Percentiles rank a stretch among this genome's conserved stretches.
Evolutionary conservation across 2,888 invertebrate species (phyloP).

Genomic region (Melanargia galathea): DNA sequence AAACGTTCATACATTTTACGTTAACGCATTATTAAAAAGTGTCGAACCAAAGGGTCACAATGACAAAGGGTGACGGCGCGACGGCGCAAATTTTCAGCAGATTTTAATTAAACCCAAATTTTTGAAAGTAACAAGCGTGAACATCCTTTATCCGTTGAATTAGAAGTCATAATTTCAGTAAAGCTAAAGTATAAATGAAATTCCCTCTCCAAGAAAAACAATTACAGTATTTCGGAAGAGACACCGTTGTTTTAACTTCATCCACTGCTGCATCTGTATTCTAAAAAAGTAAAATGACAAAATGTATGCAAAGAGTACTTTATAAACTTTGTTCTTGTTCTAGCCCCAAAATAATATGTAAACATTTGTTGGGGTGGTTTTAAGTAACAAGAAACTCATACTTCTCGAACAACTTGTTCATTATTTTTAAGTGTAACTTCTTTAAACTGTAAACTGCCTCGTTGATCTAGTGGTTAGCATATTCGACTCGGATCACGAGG

Average conservation of each 20-base stretch:
- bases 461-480: too few relatives aligned
- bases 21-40: conserved; percentile 59
- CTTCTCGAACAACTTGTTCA: too few relatives aligned
- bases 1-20: conserved; percentile 34
- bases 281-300: not conserved
- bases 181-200: conserved; percentile 2
- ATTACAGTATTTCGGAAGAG: not conserved
- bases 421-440: too few relatives aligned
- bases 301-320: not conserved
- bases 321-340: not conserved
- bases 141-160: conserved; percentile 49
- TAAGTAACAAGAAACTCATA: too few relatives aligned
- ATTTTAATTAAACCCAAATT: conserved; percentile 77
- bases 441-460: too few relatives aligned
- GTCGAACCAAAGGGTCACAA: conserved; percentile 60
- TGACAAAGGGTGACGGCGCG: conserved; percentile 64
- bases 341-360: not conserved
- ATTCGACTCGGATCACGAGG: too few relatives aligned
- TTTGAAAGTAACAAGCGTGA: conserved; percentile 60
- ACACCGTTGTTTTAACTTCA: not conserved
- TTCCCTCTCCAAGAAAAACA: not conserved
- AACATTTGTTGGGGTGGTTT: too few relatives aligned
- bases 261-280: not conserved
- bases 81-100: conserved; percentile 67
- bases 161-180: conserved; percentile 18